These are phyloP conservation scores for Spizella passerina DNA, from an alignment of 2,797 vertebrate genomes.

Conservation along the genomic window DNA sequence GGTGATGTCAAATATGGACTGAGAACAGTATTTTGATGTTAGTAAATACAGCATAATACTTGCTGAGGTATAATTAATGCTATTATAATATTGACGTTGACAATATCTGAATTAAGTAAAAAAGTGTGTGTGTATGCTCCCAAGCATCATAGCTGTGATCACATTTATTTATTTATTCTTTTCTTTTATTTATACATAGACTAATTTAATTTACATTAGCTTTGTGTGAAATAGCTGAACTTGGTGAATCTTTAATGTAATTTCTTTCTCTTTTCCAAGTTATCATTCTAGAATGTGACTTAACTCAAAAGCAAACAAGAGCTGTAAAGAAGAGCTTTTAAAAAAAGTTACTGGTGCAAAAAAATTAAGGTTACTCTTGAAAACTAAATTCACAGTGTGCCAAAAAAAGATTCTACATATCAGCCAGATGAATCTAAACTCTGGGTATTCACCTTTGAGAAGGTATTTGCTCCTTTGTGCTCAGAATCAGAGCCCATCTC, in stretches of 20 bases:
- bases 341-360: neutral
- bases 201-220: neutral
- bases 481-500: neutral
- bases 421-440: neutral
- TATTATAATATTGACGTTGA: neutral
- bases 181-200: neutral
- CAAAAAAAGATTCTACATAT: neutral
- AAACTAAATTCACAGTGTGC: neutral
- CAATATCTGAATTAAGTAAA: neutral
- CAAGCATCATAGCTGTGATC: neutral
- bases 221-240: neutral
- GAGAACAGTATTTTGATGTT: neutral
- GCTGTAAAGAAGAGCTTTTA: neutral
- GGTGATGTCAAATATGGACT: neutral
- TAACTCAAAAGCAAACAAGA: neutral
- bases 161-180: neutral
- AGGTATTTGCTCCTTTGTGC: neutral
- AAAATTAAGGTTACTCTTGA: neutral
- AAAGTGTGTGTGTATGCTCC: neutral
- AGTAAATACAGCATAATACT: neutral
- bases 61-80: neutral
- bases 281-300: neutral
- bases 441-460: neutral
- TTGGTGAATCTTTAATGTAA: neutral
- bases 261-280: neutral